Conservation (phyloP, 2,797 vertebrate species). For the Ctenopoma kingsleyae region DNA sequence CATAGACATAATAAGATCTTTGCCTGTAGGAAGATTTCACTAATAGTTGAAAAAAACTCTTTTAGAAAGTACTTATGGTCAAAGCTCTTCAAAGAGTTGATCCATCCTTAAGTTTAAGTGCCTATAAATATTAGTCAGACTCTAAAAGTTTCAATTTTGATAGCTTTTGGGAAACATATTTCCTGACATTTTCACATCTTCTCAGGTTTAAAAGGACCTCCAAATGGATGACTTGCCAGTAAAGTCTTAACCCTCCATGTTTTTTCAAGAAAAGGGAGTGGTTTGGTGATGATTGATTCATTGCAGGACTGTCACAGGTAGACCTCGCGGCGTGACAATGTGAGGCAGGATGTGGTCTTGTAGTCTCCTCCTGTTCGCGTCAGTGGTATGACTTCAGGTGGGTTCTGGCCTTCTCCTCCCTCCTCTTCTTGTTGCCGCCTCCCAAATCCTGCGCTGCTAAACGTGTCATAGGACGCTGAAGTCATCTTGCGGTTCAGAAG, state of each 20-base stretch:
- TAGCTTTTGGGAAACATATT: conserved; percentile 52
- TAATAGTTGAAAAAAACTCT: conserved; percentile 44
- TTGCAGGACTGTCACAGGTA: conserved; percentile 90
- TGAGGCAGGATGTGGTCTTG: conserved; percentile 97
- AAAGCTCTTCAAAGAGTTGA: conserved; percentile 44
- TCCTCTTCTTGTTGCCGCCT: conserved; percentile 89
- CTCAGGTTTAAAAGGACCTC: conserved; percentile 54
- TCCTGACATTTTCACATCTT: conserved; percentile 64
- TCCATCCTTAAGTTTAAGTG: conserved; percentile 63
- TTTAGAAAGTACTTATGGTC: conserved; percentile 59
- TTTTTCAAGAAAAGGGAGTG: conserved; percentile 29
- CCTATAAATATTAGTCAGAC: conserved; percentile 76
- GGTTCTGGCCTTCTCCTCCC: conserved; percentile 77
- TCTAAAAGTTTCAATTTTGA: conserved; percentile 67
- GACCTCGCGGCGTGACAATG: conserved; percentile 96
- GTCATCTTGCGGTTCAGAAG: conserved; percentile 98
- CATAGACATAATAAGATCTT: conserved; percentile 54
- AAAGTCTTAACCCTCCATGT: conserved; percentile 45
- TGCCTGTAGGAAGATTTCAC: conserved; percentile 61
- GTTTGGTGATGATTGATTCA: conserved; percentile 34
- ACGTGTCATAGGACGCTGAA: conserved; percentile 95
- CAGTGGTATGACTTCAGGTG: conserved; percentile 94
- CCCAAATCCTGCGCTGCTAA: conserved; percentile 92
- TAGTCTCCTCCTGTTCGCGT: conserved; percentile 94
- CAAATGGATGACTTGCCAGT: conserved; percentile 40